Evolutionary conservation across 2,797 vertebrate genomes (phyloP), one percentile per base, ranked within the genome.

Genomic region (Gadopsis marmoratus): DNA sequence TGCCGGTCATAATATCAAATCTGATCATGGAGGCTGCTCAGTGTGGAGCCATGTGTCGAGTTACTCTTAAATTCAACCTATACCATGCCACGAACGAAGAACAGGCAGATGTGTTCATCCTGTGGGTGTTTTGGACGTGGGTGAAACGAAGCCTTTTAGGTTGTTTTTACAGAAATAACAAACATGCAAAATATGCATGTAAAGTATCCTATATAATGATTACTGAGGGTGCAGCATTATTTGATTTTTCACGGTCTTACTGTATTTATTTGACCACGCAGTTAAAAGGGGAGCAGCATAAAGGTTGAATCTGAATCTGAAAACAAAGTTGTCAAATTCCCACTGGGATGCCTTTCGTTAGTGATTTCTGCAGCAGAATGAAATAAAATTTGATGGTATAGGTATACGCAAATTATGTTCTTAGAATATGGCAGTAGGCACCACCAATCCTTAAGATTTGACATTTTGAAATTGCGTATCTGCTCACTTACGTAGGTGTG

Each of bases 1-100:
- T 76, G 72, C 72, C 60, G 51, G 70, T 55, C 19, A 10, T 85
- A 78, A 71, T 87, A 91, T 89, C 81, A 76, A 86, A 88, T 89
- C 76, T 79, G 87, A 88, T 89, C 84, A 61, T 79, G 79, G 50
- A 13, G 75, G 60, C 66, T 54, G 56, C 75, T 83, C 73, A 35
- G 43, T 43, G 69, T 66, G 70, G 59, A 82, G 75, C 74, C 23
- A 17, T 17, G 48, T 75, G 76, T 76, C 4, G 26, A 68, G 67
- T 62, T 67, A 60, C 71, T 82, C 58, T 76, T 47, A 67, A 76
- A 78, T 74, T 71, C 48, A 50, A 58, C 71, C 73, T 63, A 56
- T 63, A 56, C 61, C 53, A 66, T 60, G 78, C 86, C 78, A 70
- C 69, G 26, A 26, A 26, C 26, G 26, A 8, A 37, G 17, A 75